Base-by-base conservation (phyloP, 2,797 vertebrate species). In the Mycteria americana region DNA sequence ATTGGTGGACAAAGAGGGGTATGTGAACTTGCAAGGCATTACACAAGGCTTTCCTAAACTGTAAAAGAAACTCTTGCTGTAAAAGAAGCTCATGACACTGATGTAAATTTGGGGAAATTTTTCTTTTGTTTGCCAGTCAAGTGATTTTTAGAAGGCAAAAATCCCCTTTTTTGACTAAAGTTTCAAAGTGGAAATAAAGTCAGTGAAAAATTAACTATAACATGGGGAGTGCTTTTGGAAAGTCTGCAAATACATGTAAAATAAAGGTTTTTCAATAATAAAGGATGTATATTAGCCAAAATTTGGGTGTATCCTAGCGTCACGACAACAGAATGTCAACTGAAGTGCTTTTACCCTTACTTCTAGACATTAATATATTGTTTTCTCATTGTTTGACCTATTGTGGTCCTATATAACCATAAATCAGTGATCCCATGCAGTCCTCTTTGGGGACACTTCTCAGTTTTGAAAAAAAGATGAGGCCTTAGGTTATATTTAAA, bases 381-480 rank as follows among this genome's bases (percentile, higher is more conserved):
- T 93, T 97, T 97, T 88, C 90, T 96, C 46, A 22, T 94, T 96
- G 73, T 94, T 76, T 97, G 87, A 93, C 82, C 72, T 96, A 13
- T 65, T 94, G n/a, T 95, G 76, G 64, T 93, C 77, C 68, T 85
- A 35, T 19, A 72, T 57, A 85, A 46, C 85, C 85, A 89, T 95
- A 89, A 79, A 96, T 94, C 86, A 96, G 37, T 59, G 69, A 81
- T 79, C 27, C 35, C 57, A 37, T 90, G 87, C 56, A 77, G 31
- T 21, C n/a, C 31, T 76, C 67, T 88, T 46, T 8, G 39, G 74
- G 82, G 39, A 83, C 33, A 89, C 17, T 46, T 81, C 83, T 78
- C 15, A 11, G 16, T 82, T 84, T 74, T 93, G 57, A 33, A 75
- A 72, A 43, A 82, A 83, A 63, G 13, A 24, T 51, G 25, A 91